phyloP scores from a whole-genome alignment of 2,888 invertebrate genomes.

The Athalia cordata region DNA sequence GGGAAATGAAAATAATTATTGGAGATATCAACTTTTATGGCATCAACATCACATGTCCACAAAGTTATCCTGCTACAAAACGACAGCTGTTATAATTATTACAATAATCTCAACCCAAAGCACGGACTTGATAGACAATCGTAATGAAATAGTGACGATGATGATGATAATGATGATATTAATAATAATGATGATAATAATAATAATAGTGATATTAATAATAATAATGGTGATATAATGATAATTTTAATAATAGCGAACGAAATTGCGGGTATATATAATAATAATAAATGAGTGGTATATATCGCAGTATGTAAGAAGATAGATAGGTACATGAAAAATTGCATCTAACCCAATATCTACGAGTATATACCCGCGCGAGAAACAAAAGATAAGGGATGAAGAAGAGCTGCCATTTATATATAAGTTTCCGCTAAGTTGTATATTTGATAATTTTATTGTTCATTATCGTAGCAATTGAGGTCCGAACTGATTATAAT shows the following conservation, averaged over 20 bases:
- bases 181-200: neutral
- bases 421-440: too few relatives aligned
- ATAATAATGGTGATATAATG: constrained; percentile 13
- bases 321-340: neutral
- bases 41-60: neutral
- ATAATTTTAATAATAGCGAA: neutral
- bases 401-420: too few relatives aligned
- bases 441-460: too few relatives aligned
- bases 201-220: neutral
- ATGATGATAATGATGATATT: neutral
- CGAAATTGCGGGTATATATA: neutral
- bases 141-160: too few relatives aligned
- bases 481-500: too few relatives aligned
- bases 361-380: neutral
- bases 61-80: constrained; percentile 3
- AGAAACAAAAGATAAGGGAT: too few relatives aligned
- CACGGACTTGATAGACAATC: neutral
- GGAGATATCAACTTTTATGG: too few relatives aligned
- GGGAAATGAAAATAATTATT: too few relatives aligned
- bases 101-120: neutral
- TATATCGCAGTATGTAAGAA: too few relatives aligned
- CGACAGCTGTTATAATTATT: neutral
- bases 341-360: constrained; percentile 13
- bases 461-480: too few relatives aligned
- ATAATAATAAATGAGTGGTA: constrained; percentile 11